Evolutionary conservation across 2,113 vertebrate genomes (phyloP).

Genomic region (Macrotis lagotis): DNA sequence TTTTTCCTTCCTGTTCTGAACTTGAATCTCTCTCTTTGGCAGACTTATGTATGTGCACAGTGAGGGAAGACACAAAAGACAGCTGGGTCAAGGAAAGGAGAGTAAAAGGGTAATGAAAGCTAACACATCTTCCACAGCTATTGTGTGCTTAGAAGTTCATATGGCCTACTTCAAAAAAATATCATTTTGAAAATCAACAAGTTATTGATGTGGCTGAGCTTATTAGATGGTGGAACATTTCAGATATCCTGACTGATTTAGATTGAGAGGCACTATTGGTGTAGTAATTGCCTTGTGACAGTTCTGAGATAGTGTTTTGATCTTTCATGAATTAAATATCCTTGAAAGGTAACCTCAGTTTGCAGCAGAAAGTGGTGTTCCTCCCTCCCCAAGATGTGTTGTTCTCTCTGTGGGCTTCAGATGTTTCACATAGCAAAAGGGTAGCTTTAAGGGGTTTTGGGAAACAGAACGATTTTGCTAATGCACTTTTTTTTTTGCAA

Average conservation of each 20-base stretch:
- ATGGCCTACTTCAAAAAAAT: conserved; percentile 40
- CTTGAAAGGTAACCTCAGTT: conserved; percentile 2
- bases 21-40: conserved; percentile 26
- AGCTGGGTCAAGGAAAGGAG: neutral
- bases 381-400: neutral
- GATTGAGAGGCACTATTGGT: neutral
- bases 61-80: neutral
- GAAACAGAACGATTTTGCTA: too few species aligned
- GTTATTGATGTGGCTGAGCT: neutral
- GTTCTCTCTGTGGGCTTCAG: neutral
- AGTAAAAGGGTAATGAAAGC: neutral
- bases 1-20: conserved; percentile 13
- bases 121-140: neutral
- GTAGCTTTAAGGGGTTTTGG: neutral
- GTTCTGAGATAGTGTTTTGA: neutral
- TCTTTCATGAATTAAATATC: neutral
- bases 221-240: conserved; percentile 7
- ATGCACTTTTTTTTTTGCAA: too few species aligned
- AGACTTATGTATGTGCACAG: neutral
- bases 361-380: neutral
- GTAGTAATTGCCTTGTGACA: neutral
- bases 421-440: neutral
- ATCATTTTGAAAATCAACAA: conserved; percentile 22
- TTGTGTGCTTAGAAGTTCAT: conserved; percentile 3
- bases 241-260: conserved; percentile 13